Evolutionary conservation across 2,113 vertebrate genomes (phyloP).

Genomic region (Nothoprocta pentlandii): DNA sequence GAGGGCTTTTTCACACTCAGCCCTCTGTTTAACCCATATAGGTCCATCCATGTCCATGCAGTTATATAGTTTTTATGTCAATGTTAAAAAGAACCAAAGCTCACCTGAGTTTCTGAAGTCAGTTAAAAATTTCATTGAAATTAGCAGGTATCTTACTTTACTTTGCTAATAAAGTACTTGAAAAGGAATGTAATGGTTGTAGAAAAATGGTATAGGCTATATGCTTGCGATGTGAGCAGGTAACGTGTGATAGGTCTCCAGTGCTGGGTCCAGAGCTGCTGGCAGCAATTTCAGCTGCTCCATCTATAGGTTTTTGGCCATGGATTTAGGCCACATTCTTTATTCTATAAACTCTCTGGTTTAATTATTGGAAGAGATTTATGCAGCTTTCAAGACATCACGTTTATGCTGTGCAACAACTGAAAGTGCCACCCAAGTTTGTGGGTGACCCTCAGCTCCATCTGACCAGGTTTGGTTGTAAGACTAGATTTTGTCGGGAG

Average conservation of each 20-base stretch:
- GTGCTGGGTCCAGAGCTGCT: neutral
- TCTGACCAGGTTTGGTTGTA: neutral
- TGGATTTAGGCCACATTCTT: neutral
- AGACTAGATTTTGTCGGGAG: neutral
- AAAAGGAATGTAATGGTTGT: neutral
- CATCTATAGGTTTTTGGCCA: neutral
- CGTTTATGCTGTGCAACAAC: neutral
- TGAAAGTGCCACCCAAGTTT: neutral
- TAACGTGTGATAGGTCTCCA: neutral
- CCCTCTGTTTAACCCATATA: neutral
- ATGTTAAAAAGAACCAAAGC: neutral
- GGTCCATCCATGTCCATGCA: neutral
- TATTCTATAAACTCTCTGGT: neutral
- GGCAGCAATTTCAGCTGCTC: neutral
- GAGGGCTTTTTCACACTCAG: neutral
- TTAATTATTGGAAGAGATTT: neutral
- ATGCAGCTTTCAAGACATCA: neutral
- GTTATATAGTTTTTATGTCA: neutral
- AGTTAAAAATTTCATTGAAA: neutral
- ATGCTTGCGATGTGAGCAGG: neutral
- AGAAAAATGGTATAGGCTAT: neutral
- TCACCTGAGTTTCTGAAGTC: neutral
- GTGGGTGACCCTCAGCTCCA: neutral
- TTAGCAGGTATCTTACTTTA: neutral
- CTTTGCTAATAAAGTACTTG: neutral